Evolutionary conservation across 2,797 vertebrate species (phyloP).

Genomic region (Margarornis squamiger): DNA sequence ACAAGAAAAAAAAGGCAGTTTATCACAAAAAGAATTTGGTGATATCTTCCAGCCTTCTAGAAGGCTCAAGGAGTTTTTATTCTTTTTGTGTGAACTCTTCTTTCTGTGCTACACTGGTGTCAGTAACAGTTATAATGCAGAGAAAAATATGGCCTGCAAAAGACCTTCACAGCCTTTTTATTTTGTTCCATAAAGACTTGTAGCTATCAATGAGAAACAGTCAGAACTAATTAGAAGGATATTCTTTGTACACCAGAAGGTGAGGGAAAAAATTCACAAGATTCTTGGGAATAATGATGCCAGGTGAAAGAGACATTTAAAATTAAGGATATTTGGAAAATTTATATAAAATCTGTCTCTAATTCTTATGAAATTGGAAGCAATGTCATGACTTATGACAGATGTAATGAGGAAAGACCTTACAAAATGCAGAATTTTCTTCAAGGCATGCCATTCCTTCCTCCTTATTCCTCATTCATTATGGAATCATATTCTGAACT

Average conservation of each 20-base stretch:
- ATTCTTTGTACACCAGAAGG: background rate
- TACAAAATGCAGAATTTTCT: background rate
- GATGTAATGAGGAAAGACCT: background rate
- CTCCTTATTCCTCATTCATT: background rate
- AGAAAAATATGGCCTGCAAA: slow-evolving; percentile 22
- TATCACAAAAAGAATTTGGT: slow-evolving; percentile 39
- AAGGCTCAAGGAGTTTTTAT: slow-evolving; percentile 34
- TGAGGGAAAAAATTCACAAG: background rate
- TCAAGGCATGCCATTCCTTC: background rate
- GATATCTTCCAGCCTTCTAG: background rate
- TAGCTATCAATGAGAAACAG: background rate
- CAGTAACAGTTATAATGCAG: slow-evolving; percentile 13
- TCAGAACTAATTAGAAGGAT: background rate
- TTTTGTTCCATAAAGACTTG: background rate
- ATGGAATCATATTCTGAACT: background rate
- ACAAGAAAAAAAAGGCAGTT: slow-evolving; percentile 15
- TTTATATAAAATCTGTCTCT: background rate
- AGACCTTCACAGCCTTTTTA: background rate
- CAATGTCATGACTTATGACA: background rate
- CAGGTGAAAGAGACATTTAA: background rate
- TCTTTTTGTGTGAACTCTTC: slow-evolving; percentile 15
- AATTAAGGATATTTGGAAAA: background rate
- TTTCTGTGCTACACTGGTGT: slow-evolving; percentile 26
- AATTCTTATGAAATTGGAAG: background rate
- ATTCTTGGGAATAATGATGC: background rate